Evolutionary conservation across 92 coral and sea anemone species (phyloP), one percentile per base, ranked within the genome.

Genomic region (Epizoanthus rinbou): DNA sequence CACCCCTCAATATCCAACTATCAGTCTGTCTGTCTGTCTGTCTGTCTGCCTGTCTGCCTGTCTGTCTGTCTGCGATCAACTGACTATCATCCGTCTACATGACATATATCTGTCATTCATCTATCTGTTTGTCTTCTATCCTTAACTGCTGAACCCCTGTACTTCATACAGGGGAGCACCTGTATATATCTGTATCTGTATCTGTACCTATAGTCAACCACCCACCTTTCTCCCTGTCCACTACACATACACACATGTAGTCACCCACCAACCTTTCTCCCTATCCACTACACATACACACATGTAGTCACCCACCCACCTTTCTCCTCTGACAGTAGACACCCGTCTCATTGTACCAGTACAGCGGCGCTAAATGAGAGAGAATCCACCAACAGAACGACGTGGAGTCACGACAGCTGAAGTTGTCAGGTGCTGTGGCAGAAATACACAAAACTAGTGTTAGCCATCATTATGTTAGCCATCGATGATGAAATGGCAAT

Each of bases 341-440:
- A 1, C 98, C 98, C 15, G 79, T 84, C 73, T 87, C 94, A 41
- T 88, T 96, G 86, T 85, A 91, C 94, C 95, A 92, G 83, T 96
- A 96, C n/a, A 96, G 91, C 22, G 97, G 98, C 35, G 99, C 85
- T 11, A 96, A 71, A 6, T 96, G 95, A 1, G 88, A 72, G 63
- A 96, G 82, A 7, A 96, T 75, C 99, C 99, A 96, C 99, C 98
- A 94, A 65, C 94, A 90, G 62, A 96, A 94, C 21, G 80, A 70
- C 15, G 71, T 87, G 17, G 97, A 97, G 28, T 91, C 85, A 74
- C 86, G 86, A 37, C 93, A 92, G 65, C 76, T 81, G 84, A 96
- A 86, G 73, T 69, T 70, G 1, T 88, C 86, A 1, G 92, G 98
- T 63, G 88, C 97, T 93, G 75, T 11, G 69, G 59, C 18, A 8